Evolutionary conservation across 2,888 invertebrate species (phyloP).

Genomic region (Tenthredo livida): DNA sequence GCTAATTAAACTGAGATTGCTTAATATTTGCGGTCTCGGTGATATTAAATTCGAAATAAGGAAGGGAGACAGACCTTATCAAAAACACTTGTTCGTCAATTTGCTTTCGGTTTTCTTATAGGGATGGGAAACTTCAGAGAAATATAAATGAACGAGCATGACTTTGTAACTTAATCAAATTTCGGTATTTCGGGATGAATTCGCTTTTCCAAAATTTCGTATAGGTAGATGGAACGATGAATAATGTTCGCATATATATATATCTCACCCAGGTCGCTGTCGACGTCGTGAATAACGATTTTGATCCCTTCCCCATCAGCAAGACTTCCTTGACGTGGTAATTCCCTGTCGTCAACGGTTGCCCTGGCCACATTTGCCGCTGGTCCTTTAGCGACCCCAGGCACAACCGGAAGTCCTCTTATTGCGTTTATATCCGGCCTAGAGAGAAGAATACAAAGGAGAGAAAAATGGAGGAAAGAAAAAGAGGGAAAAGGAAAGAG

Average conservation of each 20-base stretch:
- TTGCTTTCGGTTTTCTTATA: no score
- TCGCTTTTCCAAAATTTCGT: no score
- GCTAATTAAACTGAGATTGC: neutral
- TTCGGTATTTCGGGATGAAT: no score
- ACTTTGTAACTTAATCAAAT: no score
- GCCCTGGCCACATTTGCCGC: conserved; percentile 82
- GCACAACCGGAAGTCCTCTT: conserved; percentile 77
- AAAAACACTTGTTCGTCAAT: no score
- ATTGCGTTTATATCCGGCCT: conserved; percentile 87
- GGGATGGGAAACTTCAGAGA: no score
- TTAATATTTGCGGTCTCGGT: neutral
- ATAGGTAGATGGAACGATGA: neutral
- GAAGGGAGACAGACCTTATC: neutral
- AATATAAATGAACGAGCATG: no score
- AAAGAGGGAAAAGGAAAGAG: neutral
- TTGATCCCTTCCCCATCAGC: conserved; percentile 95
- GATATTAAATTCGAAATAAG: neutral
- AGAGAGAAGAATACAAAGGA: conserved; percentile 62
- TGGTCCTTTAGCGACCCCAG: conserved; percentile 77
- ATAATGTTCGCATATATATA: neutral
- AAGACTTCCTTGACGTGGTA: conserved; percentile 88
- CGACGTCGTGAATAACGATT: conserved; percentile 95
- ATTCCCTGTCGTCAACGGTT: conserved; percentile 83
- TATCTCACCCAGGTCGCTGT: conserved; percentile 78
- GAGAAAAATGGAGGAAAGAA: neutral